Evolutionary conservation across 2,797 vertebrate species (phyloP).

Genomic region (Macropodus opercularis): DNA sequence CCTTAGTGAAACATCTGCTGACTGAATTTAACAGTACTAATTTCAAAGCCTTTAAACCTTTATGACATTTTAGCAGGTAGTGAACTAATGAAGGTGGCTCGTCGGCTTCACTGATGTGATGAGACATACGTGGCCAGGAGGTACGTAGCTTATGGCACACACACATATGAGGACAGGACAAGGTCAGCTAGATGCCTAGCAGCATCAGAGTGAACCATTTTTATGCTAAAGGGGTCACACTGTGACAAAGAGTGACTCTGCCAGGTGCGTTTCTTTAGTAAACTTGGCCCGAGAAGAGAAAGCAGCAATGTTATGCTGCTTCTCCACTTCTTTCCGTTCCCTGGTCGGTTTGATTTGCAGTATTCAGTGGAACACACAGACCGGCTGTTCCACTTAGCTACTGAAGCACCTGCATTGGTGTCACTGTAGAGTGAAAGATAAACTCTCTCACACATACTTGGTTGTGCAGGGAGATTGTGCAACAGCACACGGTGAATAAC

Average conservation of each 20-base stretch:
- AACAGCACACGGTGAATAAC: constrained; percentile 41
- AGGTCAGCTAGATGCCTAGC: constrained; percentile 61
- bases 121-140: constrained; percentile 29
- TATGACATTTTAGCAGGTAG: constrained; percentile 24
- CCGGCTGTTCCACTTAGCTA: constrained; percentile 14
- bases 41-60: constrained; percentile 48
- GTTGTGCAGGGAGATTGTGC: constrained; percentile 37
- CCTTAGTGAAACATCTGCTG: constrained; percentile 4
- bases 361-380: constrained; percentile 11
- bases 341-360: no score
- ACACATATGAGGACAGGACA: constrained; percentile 41
- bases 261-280: constrained; percentile 20
- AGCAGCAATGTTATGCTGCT: background rate
- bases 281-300: background rate
- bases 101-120: constrained; percentile 21
- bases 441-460: constrained; percentile 7
- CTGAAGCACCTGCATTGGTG: constrained; percentile 43
- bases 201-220: constrained; percentile 43
- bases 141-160: constrained; percentile 15
- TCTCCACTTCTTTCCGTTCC: no score
- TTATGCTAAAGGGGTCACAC: background rate
- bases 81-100: constrained; percentile 3
- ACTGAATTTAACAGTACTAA: constrained; percentile 31
- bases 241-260: constrained; percentile 30
- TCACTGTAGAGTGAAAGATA: constrained; percentile 40